A percentile compares a stretch with the other conserved stretches of the same genome.
phyloP scores from a whole-genome alignment of 2,113 vertebrate genomes.

The Vicugna pacos region DNA sequence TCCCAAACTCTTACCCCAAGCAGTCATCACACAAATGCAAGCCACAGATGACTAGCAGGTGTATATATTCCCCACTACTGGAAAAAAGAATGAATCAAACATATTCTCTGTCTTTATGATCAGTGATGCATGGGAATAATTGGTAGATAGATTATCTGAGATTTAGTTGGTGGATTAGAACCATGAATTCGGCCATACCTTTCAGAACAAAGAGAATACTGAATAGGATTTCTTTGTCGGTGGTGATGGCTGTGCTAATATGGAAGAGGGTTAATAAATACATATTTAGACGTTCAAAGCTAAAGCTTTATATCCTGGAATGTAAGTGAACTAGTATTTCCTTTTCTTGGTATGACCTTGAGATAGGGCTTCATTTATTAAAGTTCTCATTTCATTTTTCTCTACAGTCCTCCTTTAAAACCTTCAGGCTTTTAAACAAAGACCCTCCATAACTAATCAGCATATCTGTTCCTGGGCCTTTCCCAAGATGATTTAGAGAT shows the following conservation, averaged over 20 bases:
- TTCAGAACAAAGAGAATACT: slow-evolving; percentile 49
- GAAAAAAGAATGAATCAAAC: slow-evolving; percentile 39
- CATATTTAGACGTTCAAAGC: slow-evolving; percentile 60
- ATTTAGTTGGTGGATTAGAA: slow-evolving; percentile 60
- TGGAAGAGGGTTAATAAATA: slow-evolving; percentile 58
- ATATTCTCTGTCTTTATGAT: slow-evolving; percentile 43
- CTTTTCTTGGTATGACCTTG: slow-evolving; percentile 2
- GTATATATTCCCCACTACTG: neutral
- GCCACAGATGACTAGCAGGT: slow-evolving; percentile 12
- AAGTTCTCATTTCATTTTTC: neutral
- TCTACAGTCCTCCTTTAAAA: neutral
- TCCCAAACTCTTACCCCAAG: neutral
- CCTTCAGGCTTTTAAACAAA: slow-evolving; percentile 15
- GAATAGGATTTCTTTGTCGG: slow-evolving; percentile 40
- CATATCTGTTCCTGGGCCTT: neutral
- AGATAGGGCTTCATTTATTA: slow-evolving; percentile 5
- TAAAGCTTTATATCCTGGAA: slow-evolving; percentile 3
- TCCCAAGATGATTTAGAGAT: slow-evolving; percentile 32
- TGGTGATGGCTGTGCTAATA: slow-evolving; percentile 22
- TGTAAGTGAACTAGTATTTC: slow-evolving; percentile 34
- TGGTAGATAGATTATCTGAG: slow-evolving; percentile 46
- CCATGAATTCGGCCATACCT: slow-evolving; percentile 52
- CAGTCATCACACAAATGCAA: neutral
- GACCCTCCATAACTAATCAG: neutral
- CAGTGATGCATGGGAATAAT: slow-evolving; percentile 13